Base-by-base conservation (phyloP, 2,113 vertebrate genomes). In the Myiagra hebetior region DNA sequence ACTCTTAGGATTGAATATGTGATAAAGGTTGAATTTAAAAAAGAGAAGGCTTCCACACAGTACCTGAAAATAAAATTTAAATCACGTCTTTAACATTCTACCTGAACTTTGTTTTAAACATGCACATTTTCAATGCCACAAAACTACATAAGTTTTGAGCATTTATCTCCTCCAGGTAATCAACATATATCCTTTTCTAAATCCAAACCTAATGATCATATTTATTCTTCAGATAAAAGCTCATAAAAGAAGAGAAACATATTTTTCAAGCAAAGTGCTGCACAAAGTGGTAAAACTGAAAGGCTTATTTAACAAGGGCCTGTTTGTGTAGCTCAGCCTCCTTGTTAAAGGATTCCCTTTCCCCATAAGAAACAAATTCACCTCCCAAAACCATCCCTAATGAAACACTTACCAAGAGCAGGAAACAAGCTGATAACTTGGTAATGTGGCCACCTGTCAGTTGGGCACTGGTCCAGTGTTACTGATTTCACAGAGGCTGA, bases 371-470 rank as follows among this genome's bases (percentile, higher is more conserved):
- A 94, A 80, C 6, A 85, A 87, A 90, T 37, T 55, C 90, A 81
- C 20, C 31, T 93, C 81, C 39, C 55, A 67, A 86, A 91, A 81
- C 35, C 37, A 90, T 35, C 28, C 64, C 85, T 75, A 92, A 95
- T 84, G 68, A 94, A 94, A 94, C 85, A 95, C 93, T 95, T 94
- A 93, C 28, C 90, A 88, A 88, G 79, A 86, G 46, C 27, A 96
- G 52, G 68, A 94, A 96, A 89, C 3, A 17, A 80, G 72, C 59
- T 50, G 68, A 88, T 86, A 88, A 88, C 83, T 75, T 68, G 89
- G 64, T 81, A 94, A 93, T 70, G 70, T 70, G 74, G 46, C 87
- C 81, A 95, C 81, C 89, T 83, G 87, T 94, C 77, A 60, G 28
- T 1, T 91, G 80, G 90, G 87, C 87, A 86, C 60, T 37, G 37